Conservation (phyloP, 2,797 vertebrate genomes). For the Gymnoscopelus braueri region DNA sequence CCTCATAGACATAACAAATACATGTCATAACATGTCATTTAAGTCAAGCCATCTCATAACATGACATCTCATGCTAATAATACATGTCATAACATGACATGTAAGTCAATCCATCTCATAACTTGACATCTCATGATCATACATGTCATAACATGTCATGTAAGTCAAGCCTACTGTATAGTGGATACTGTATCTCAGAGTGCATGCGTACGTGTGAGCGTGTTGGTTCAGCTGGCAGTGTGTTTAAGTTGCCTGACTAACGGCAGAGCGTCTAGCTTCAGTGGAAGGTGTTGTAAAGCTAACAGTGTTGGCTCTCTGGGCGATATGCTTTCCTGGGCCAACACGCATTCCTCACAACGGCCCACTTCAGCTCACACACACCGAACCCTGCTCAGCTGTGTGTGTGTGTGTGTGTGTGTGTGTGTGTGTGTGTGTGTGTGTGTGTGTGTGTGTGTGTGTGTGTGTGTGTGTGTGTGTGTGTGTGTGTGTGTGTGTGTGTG, state of each 20-base stretch:
- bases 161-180: neutral
- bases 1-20: too few relatives aligned
- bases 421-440: neutral
- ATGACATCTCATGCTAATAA: too few relatives aligned
- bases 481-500: conserved; percentile 4
- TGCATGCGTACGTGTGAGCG: conserved; percentile 12
- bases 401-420: conserved; percentile 6
- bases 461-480: too few relatives aligned
- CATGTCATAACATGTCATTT: too few relatives aligned
- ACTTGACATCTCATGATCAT: too few relatives aligned
- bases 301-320: conserved; percentile 40
- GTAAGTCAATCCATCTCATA: too few relatives aligned
- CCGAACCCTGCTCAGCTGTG: conserved; percentile 37
- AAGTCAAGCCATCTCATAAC: too few relatives aligned
- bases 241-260: conserved; percentile 66
- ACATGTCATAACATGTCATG: too few relatives aligned
- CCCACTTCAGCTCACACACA: conserved; percentile 47
- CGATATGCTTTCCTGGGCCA: conserved; percentile 55
- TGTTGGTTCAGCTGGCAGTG: conserved; percentile 69
- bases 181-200: conserved; percentile 3
- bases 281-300: conserved; percentile 63
- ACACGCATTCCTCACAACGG: conserved; percentile 67
- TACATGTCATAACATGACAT: too few relatives aligned
- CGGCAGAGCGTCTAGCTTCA: conserved; percentile 39
- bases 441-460: conserved; percentile 11